Base-by-base conservation (phyloP, 2,888 invertebrate genomes). In the Acrobasis consociella region DNA sequence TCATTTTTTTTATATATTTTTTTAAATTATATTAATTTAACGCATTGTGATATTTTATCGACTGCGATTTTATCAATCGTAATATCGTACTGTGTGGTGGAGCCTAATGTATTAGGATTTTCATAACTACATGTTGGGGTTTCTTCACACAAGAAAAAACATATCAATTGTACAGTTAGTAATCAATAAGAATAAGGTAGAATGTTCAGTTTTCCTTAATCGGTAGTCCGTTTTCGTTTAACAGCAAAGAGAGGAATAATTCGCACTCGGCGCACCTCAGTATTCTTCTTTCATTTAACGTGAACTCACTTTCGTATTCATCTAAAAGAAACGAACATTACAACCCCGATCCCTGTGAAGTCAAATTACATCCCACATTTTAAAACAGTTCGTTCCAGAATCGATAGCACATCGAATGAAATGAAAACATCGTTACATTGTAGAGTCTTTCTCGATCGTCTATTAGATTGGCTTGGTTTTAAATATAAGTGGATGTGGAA, bases 331-430 rank as follows among this genome's bases (percentile, higher is more conserved):
- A 56, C 22, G 56, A 42, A 56, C 42, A 56, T 56, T 42, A 56
- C 17, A 56, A 17, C 38, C 38, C 38, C 53, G 53, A 37, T 53
- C 39, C 10, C 42, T 56, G 42, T 56, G 56, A 56, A 56, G 56
- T 56, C 56, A 56, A 56, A 56, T 56, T 56, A 56, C 56, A 56
- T 56, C 56, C 56, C 56, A 56, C 56, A 56, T 56, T 56, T 56
- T 56, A 56, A 56, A 56, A 56, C 42, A 56, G 46, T 42, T 42
- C 56, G 15, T 49, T 50, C 50, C n/a, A 39, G 38, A 51, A 50
- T 39, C 60, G 38, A 60, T 60, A 51, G 38, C 50, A 38, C 60
- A 50, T 51, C 60, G 50, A 60, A 60, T 60, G 50, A 51, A 60
- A 60, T 39, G 60, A 60, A 50, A 60, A 60, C 50, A 60, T 50